A percentile compares a stretch with the other conserved stretches of the same genome.
These are phyloP conservation scores for Sminthopsis crassicaudata DNA, from an alignment of 2,113 vertebrate species.

Conservation along the genomic window DNA sequence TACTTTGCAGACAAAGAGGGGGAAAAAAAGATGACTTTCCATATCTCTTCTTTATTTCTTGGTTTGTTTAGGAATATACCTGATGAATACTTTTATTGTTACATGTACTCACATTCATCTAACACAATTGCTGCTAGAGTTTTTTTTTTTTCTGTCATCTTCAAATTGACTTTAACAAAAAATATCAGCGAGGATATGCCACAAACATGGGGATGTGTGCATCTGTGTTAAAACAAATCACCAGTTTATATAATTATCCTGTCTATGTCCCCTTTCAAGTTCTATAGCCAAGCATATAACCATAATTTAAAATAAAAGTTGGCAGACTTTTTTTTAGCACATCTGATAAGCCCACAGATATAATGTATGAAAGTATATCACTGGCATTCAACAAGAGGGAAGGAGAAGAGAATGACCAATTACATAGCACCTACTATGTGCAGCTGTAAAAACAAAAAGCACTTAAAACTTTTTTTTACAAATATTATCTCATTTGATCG, in stretches of 20 bases:
- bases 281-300: not conserved
- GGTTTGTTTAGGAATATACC: conserved; percentile 3
- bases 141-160: conserved; percentile 9
- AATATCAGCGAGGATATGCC: not conserved
- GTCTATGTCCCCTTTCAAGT: not conserved
- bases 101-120: not conserved
- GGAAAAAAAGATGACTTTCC: not conserved
- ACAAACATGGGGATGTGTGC: not conserved
- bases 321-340: not conserved
- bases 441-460: not conserved
- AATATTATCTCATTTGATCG: not conserved
- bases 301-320: not conserved
- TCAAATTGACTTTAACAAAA: not conserved
- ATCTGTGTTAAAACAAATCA: not conserved
- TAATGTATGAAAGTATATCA: not conserved
- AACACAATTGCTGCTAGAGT: not conserved
- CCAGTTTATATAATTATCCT: not conserved
- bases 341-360: not conserved
- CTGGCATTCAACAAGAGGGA: not conserved
- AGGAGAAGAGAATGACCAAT: not conserved
- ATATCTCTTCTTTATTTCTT: conserved; percentile 1
- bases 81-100: not conserved
- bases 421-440: not conserved
- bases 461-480: not conserved
- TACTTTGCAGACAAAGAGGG: not conserved